These are phyloP conservation scores for Muraenolepis orangiensis DNA, from an alignment of 2,797 vertebrate species.

Conservation along the genomic window DNA sequence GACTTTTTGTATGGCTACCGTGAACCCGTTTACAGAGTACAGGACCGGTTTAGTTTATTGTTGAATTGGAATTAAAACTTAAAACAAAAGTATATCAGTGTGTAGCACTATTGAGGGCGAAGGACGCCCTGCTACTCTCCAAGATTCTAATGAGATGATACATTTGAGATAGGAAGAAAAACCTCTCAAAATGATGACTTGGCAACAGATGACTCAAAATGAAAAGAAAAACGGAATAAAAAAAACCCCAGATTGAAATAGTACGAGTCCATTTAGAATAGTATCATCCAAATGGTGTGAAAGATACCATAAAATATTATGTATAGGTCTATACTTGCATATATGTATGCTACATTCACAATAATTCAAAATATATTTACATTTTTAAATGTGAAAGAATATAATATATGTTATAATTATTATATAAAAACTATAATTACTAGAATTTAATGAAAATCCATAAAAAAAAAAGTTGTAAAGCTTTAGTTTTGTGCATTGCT, in stretches of 20 bases:
- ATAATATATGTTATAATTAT: neutral
- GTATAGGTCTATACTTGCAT: slow-evolving; percentile 14
- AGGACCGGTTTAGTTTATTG: neutral
- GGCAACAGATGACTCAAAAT: neutral
- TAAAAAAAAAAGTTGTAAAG: slow-evolving; percentile 3
- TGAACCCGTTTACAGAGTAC: neutral
- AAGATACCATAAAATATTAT: slow-evolving; percentile 4
- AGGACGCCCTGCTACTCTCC: neutral
- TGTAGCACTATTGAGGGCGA: neutral
- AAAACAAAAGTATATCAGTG: neutral
- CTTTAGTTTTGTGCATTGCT: slow-evolving; percentile 13
- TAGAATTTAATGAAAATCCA: neutral
- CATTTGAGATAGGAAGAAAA: neutral
- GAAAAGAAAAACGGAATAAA: no score
- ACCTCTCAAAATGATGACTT: neutral
- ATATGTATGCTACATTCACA: slow-evolving; percentile 2
- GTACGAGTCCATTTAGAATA: neutral
- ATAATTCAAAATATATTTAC: neutral
- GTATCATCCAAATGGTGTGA: neutral
- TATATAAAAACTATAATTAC: slow-evolving; percentile 7
- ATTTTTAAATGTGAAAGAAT: neutral
- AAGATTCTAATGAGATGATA: neutral
- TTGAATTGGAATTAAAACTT: neutral
- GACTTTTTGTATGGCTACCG: neutral
- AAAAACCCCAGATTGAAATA: neutral